Base-by-base conservation (phyloP, 2,888 invertebrate species). In the Acleris cristana region DNA sequence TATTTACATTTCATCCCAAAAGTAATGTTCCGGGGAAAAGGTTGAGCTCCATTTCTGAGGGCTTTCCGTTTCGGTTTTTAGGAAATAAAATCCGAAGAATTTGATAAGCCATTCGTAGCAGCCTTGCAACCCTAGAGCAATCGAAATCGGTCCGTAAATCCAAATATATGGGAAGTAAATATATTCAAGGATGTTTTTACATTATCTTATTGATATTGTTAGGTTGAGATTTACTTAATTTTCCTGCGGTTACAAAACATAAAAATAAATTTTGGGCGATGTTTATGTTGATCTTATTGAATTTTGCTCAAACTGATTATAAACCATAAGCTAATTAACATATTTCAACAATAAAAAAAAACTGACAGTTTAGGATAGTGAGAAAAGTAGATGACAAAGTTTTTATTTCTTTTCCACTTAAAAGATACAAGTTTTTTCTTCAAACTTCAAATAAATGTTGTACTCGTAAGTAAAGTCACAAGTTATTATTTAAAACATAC, bases 1-100 rank as follows among this genome's bases (percentile, higher is more conserved):
- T 90, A 90, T 92, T 91, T 91, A 90, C 90, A 89, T 91, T 88
- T 80, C 83, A 85, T 84, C 84, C 89, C 84, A 79, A 73, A 82
- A 84, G 84, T 85, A 86, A 87, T 79, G 83, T 81, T 76, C 76
- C 78, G 73, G 76, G 65, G 79, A 74, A 77, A 76, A 81, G 84
- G 82, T 84, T 81, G 69, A 70, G 64, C 70, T 69, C 75, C 77
- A 76, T 78, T 82, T 79, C 79, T 78, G 76, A 79, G 74, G 81
- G 74, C 74, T 74, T 76, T 76, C 65, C 71, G 63, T 66, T 57
- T 65, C 52, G 62, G 51, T 65, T 69, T 73, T 65, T 69, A 62
- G 21, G 48, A 70, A 72, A 73, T 71, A 64, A 71, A 68, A 70
- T 70, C 68, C 53, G 66, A 56, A 45, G 61, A 54, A 58, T 67